Base-by-base conservation (phyloP, 2,888 invertebrate species). In the Drosophila prolongata region DNA sequence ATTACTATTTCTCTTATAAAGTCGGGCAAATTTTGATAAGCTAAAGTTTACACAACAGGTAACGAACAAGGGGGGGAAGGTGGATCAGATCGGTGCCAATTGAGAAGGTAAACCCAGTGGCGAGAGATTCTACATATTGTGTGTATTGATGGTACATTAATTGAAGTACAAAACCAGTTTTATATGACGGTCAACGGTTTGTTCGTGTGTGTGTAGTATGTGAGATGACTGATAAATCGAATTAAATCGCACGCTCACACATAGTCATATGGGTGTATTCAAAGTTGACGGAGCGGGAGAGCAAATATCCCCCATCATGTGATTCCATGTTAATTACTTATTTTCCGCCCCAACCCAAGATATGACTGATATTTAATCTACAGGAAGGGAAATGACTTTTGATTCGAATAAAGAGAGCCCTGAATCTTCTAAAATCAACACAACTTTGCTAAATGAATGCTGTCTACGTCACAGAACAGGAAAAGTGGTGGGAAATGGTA, bases 151-250 rank as follows among this genome's bases (percentile, higher is more conserved):
- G 16, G 52, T 56, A 53, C 44, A 68, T 69, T 69, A 69, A 80
- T 84, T 79, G 72, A 81, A 75, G 84, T 84, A 72, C 74, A 78
- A 83, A 83, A 83, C 83, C 79, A 77, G 83, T 83, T 83, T 85
- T 58, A 57, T 67, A 79, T 87, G 87, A 71, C 77, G 79, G 83
- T 77, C 85, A 85, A 35, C 13, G 14, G 16, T 46, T 9, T 35
- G 40, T 38, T 11, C 14, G 53, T 19, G 27, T 44, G 38, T 55
- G 24, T 42, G n/a, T 62, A 35, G 49, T 54, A 10, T n/a, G 66
- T 64, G 49, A 69, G 68, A 53, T 61, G 62, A 50, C 58, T 75
- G 77, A 78, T 84, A 83, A 87, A 87, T 85, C 79, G 77, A 87
- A 79, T 84, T 87, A 57, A 77, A 54, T 55, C 24, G 40, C 47